phyloP scores from a whole-genome alignment of 1,140 invertebrate species.

The Pseudomyrmex flavicornis region DNA sequence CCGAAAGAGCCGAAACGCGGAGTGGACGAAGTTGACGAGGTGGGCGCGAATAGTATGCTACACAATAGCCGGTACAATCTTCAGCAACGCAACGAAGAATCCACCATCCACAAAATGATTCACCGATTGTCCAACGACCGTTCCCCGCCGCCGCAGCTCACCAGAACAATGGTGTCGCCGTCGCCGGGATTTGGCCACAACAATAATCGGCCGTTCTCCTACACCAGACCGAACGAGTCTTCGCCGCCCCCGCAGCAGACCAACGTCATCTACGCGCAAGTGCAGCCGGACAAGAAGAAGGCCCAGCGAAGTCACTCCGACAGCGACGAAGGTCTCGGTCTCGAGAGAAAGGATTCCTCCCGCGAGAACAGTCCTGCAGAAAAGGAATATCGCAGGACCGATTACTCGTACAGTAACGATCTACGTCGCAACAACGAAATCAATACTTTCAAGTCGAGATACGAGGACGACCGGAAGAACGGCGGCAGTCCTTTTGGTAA shows the following conservation, averaged over 20 bases:
- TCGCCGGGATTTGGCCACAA: conserved; percentile 88
- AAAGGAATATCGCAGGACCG: conserved; percentile 79
- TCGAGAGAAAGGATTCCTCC: conserved; percentile 86
- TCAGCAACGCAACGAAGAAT: conserved; percentile 76
- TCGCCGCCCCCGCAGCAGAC: conserved; percentile 68
- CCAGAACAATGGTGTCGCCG: conserved; percentile 86
- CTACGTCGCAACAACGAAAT: conserved; percentile 80
- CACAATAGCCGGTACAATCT: conserved; percentile 81
- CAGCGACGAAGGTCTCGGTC: conserved; percentile 91
- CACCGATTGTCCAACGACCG: conserved; percentile 81
- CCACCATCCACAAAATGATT: conserved; percentile 83
- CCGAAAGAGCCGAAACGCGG: conserved; percentile 45
- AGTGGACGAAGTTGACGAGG: conserved; percentile 74
- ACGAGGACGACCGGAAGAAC: conserved; percentile 74
- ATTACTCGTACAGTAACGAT: conserved; percentile 79
- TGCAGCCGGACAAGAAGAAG: conserved; percentile 87
- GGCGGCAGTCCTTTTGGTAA: conserved; percentile 66
- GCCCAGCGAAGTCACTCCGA: conserved; percentile 87
- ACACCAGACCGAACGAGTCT: conserved; percentile 87
- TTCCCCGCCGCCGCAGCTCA: conserved; percentile 88
- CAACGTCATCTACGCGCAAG: conserved; percentile 90
- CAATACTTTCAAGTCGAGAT: conserved; percentile 78
- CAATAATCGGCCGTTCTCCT: conserved; percentile 91
- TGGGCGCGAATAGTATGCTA: conserved; percentile 77
- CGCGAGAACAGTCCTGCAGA: conserved; percentile 83